Base-by-base conservation (phyloP, 2,888 invertebrate species). In the Harpalus rufipes region DNA sequence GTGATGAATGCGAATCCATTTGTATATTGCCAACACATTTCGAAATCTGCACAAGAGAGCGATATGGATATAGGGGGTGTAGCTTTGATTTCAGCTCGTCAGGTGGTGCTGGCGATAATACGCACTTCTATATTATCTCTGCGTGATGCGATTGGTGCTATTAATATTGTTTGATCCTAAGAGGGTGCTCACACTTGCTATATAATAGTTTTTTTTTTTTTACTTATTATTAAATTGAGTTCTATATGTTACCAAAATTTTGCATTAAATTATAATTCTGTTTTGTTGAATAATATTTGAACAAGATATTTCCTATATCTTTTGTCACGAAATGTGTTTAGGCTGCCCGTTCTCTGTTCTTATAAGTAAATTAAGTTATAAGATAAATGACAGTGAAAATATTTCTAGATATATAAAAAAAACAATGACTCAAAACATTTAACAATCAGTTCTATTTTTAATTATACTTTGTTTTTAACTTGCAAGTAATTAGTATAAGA, bases 1-100 rank as follows among this genome's bases (percentile, higher is more conserved):
- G 7, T 81, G 81, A 81, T 65, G 81, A 81, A 81, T 81, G 79
- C 21, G 81, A 41, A 81, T 65, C 65, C 65, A 81, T 81, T 63
- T 63, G 44, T 59, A 65, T 65, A 44, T 63, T 81, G n/a, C 78
- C 44, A 44, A 56, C 78, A 58, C 58, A 78, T 78, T 32, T 58
- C 21, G 32, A 78, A 68, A 68, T 78, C 56, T 76, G 10, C 74
- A 63, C 63, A 63, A 25, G 21, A 68, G 68, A 39, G 4, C 14
- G 68, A 14, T 10, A 39, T 32, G 32, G n/a, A 39, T 63, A 14
- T 14, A 32, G n/a, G 68, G 68, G 32, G 68, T 32, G 12, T 32
- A 25, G 61, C 61, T 81, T 51, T 81, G 81, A 81, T 81, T 61
- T 63, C 10, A 16, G 7, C 81, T 44, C 81, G 14, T 16, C 81